phyloP scores from a whole-genome alignment of 2,888 invertebrate genomes.

The Patella ulyssiponensis region DNA sequence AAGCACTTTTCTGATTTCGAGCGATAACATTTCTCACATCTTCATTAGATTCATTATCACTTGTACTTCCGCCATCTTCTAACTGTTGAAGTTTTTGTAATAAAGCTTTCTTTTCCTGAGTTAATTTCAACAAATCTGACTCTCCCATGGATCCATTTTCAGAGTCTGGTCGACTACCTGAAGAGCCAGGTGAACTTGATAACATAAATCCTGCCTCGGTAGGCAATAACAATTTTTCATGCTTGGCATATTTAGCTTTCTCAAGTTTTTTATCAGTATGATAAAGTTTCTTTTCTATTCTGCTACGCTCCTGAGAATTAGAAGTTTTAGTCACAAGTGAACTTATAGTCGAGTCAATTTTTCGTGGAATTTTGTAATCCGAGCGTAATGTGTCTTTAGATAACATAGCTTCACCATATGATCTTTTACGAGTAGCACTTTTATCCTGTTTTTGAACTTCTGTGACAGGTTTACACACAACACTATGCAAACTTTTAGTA shows the following conservation, averaged over 20 bases:
- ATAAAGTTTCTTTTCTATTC: slow-evolving; percentile 36
- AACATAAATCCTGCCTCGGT: neutral
- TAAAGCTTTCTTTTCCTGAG: slow-evolving; percentile 67
- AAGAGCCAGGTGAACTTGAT: slow-evolving; percentile 47
- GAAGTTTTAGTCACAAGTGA: slow-evolving; percentile 18
- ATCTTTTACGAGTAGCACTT: slow-evolving; percentile 53
- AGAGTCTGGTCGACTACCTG: slow-evolving; percentile 64
- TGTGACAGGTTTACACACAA: slow-evolving; percentile 37
- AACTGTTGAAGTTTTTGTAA: slow-evolving; percentile 67
- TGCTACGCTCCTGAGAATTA: slow-evolving; percentile 42
- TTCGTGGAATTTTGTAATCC: slow-evolving; percentile 9
- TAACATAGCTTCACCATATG: slow-evolving; percentile 51
- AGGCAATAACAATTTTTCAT: neutral
- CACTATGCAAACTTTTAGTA: slow-evolving; percentile 37
- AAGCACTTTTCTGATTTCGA: slow-evolving; percentile 16
- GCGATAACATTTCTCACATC: slow-evolving; percentile 24
- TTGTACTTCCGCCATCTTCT: slow-evolving; percentile 49
- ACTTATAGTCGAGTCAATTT: neutral
- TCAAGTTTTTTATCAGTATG: slow-evolving; percentile 6
- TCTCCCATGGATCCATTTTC: slow-evolving; percentile 76
- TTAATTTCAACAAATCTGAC: slow-evolving; percentile 59
- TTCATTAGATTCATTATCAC: slow-evolving; percentile 22
- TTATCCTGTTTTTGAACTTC: slow-evolving; percentile 37
- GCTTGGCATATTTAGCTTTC: neutral
- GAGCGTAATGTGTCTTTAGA: slow-evolving; percentile 24